Percentiles rank a stretch among this genome's conserved stretches.
Conservation (phyloP, 1,140 invertebrate species). For the Drosophila parabipectinata region DNA sequence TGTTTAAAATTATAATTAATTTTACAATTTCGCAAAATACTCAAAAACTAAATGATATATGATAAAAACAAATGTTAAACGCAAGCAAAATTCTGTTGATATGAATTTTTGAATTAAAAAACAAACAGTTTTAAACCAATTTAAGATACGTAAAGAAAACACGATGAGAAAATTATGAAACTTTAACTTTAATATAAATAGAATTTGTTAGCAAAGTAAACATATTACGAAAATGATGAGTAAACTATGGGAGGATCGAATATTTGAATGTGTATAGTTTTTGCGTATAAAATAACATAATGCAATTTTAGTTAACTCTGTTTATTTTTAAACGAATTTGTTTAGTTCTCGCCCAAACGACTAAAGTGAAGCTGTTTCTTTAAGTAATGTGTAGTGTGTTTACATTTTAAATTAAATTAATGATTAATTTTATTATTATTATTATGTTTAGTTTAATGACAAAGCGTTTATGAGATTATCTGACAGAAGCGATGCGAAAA, state of each 20-base stretch:
- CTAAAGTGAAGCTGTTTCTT: conserved; percentile 78
- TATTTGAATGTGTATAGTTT: conserved; percentile 78
- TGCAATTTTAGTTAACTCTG: conserved; percentile 82
- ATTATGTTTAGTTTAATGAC: conserved; percentile 79
- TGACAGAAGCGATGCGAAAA: conserved; percentile 40
- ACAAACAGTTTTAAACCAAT: conserved; percentile 70
- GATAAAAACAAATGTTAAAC: conserved; percentile 41
- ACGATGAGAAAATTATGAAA: conserved; percentile 67
- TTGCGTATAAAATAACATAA: conserved; percentile 67
- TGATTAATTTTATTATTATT: conserved; percentile 71
- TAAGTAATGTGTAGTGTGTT: conserved; percentile 80
- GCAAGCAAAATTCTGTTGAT: conserved; percentile 70
- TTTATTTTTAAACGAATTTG: conserved; percentile 77
- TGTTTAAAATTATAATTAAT: conserved; percentile 66
- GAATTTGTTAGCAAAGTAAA: conserved; percentile 81
- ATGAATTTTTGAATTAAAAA: conserved; percentile 68
- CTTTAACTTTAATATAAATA: conserved; percentile 80
- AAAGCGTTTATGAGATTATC: conserved; percentile 80
- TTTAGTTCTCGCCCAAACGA: conserved; percentile 66
- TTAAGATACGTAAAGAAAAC: conserved; percentile 55
- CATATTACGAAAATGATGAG: conserved; percentile 43
- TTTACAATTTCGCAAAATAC: conserved; percentile 51
- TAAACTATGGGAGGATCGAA: conserved; percentile 38
- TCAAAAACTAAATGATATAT: conserved; percentile 40
- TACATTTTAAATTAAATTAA: conserved; percentile 76